These are phyloP conservation scores for Amniataba percoides DNA, from an alignment of 2,797 vertebrate genomes.

Conservation along the genomic window DNA sequence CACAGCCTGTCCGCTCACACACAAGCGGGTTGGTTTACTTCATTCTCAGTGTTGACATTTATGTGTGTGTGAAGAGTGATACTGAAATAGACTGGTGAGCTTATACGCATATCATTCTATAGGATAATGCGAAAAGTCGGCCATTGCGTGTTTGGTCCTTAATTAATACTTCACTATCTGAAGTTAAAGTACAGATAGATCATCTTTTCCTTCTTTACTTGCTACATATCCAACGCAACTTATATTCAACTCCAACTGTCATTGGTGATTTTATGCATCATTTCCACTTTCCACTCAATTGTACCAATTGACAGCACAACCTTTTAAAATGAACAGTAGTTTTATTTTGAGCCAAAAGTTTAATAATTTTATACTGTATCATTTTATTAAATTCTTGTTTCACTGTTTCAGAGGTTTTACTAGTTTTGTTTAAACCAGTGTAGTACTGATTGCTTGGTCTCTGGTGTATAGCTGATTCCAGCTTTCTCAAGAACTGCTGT, in stretches of 20 bases:
- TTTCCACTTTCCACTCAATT: no score
- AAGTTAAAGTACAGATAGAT: constrained; percentile 4
- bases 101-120: constrained; percentile 40
- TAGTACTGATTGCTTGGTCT: no score
- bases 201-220: not conserved
- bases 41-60: constrained; percentile 46
- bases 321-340: not conserved
- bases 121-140: constrained; percentile 6
- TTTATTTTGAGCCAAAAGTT: not conserved
- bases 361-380: not conserved
- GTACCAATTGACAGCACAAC: no score
- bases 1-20: constrained; percentile 65
- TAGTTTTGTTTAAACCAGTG: not conserved
- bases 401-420: not conserved
- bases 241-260: no score
- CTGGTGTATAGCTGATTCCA: no score
- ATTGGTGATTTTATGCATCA: no score
- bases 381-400: not conserved
- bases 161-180: not conserved
- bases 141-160: not conserved
- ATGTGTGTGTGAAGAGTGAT: constrained; percentile 16
- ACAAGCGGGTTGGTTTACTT: constrained; percentile 47
- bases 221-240: no score
- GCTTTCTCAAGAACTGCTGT: no score
- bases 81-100: constrained; percentile 50